These are phyloP conservation scores for Oreochromis aureus DNA, from an alignment of 2,113 vertebrate genomes.

Conservation along the genomic window DNA sequence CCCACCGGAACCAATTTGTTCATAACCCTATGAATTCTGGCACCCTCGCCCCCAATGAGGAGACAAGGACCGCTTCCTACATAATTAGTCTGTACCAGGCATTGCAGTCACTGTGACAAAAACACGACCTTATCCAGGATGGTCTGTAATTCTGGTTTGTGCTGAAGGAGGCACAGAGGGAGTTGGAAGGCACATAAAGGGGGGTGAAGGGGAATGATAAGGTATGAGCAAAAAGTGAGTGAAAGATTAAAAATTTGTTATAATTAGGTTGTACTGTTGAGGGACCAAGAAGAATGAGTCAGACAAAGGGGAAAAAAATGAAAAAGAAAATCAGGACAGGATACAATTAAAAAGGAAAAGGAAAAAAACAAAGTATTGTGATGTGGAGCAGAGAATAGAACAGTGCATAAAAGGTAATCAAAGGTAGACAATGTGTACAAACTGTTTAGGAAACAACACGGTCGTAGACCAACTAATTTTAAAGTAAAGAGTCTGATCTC, in stretches of 20 bases:
- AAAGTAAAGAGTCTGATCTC: not conserved
- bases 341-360: slow-evolving; percentile 2
- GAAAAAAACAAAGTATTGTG: not conserved
- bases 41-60: slow-evolving; percentile 32
- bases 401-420: not conserved
- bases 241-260: slow-evolving; percentile 53
- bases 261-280: slow-evolving; percentile 51
- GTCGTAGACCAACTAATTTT: not conserved
- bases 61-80: slow-evolving; percentile 41
- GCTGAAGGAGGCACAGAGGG: slow-evolving; percentile 3
- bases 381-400: not conserved
- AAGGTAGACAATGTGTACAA: not conserved
- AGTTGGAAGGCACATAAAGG: not conserved
- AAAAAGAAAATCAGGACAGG: slow-evolving; percentile 11
- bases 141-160: slow-evolving; percentile 30
- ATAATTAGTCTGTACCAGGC: slow-evolving; percentile 63
- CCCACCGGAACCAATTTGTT: slow-evolving; percentile 70
- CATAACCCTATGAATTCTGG: slow-evolving; percentile 61
- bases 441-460: not conserved
- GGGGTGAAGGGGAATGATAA: slow-evolving; percentile 32
- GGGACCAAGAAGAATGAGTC: slow-evolving; percentile 29
- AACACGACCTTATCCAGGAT: slow-evolving; percentile 58
- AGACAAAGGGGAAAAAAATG: not conserved
- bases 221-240: slow-evolving; percentile 30
- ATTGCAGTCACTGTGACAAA: slow-evolving; percentile 58